Evolutionary conservation across 2,113 vertebrate genomes (phyloP).

Genomic region (Catagonus wagneri): DNA sequence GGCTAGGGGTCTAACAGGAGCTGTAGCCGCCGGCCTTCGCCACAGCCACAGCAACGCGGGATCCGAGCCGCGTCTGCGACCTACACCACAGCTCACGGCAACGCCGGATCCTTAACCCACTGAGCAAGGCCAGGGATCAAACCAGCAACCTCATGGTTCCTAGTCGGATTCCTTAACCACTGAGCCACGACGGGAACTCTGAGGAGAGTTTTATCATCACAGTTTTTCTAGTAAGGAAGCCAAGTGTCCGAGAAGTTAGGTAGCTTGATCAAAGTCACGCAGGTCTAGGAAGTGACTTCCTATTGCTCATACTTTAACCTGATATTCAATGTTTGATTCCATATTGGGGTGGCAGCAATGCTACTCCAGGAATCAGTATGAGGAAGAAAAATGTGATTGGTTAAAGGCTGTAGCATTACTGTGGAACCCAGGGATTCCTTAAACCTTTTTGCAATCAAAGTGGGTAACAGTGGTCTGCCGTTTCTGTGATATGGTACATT

Average conservation of each 20-base stretch:
- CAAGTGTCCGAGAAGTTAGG: not conserved
- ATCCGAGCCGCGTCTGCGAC: no score
- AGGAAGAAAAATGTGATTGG: not conserved
- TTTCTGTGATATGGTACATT: accelerated
- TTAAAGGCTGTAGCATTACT: not conserved
- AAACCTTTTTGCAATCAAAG: not conserved
- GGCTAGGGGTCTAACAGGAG: no score
- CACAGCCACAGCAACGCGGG: no score
- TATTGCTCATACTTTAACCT: not conserved
- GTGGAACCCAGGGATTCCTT: not conserved
- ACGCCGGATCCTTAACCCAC: no score
- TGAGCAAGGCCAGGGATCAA: no score
- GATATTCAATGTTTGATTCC: not conserved
- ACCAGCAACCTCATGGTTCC: no score
- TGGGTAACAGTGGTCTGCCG: accelerated
- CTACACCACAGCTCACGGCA: no score
- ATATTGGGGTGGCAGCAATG: not conserved
- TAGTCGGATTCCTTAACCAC: no score
- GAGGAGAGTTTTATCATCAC: not conserved
- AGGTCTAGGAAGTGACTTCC: not conserved
- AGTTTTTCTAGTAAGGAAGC: not conserved
- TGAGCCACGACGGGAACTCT: no score
- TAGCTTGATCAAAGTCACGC: not conserved
- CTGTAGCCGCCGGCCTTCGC: no score
- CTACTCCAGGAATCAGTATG: not conserved